Evolutionary conservation across 2,888 invertebrate genomes (phyloP), one percentile per base, ranked within the genome.

Genomic region (Temnothorax ravouxi): DNA sequence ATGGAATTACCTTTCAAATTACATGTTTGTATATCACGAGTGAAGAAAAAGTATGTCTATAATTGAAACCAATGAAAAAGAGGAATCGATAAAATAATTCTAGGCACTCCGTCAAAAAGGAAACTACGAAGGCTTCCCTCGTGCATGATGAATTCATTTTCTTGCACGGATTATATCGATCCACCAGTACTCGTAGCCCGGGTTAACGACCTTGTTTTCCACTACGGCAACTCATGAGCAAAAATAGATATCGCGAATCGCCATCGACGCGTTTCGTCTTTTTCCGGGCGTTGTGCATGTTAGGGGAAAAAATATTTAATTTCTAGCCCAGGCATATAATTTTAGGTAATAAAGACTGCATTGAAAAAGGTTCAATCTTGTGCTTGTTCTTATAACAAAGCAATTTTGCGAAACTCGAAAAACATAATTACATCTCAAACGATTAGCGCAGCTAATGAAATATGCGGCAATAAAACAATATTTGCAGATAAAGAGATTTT

Each of bases 181-280:
- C 79, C 74, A 47, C 29, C 2, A 54, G 71, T 47, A 67, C 69
- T 67, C 59, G 74, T 59, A 80, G 47, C 44, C 59, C 59, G 47
- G 79, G 79, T 80, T 59, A 80, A 80, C 74, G 79, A 80, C 79
- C 79, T 72, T 80, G 79, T 80, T 80, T 80, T 80, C 74, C 74
- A 72, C 79, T 59, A 80, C 74, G 79, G 79, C 29, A 80, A 80
- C 74, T 72, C 79, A 72, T 59, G 79, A 47, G 74, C 74, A 80
- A 80, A 80, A 80, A 80, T 80, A 80, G 74, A 80, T 59, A 79
- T 80, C 74, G 59, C 72, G 74, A 80, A 59, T 80, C 38, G 59
- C 74, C 59, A 79, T 79, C 79, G 56, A 72, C 44, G 79, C 29
- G 59, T 59, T 59, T 25, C 18, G 47, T 80, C 79, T 59, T 80